Conservation (phyloP, 2,797 vertebrate species). For the Pitangus sulphuratus region DNA sequence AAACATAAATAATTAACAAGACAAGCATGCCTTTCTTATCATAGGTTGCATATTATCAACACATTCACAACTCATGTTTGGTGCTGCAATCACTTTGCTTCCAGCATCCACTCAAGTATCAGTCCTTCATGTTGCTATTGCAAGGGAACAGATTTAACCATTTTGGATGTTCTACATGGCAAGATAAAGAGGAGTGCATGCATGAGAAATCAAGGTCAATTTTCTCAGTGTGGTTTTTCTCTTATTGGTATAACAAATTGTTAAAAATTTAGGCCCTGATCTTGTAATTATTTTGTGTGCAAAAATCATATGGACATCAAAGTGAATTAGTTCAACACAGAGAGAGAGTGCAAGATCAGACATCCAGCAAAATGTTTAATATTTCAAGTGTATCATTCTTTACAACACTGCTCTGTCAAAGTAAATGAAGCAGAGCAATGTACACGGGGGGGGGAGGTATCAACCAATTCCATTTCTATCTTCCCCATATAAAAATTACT, state of each 20-base stretch:
- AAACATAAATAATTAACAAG: conserved; percentile 59
- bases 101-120: not conserved
- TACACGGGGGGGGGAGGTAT: not conserved
- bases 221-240: not conserved
- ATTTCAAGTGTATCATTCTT: conserved; percentile 49
- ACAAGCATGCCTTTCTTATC: conserved; percentile 20
- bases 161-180: not conserved
- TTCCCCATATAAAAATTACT: conserved; percentile 17
- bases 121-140: not conserved
- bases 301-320: conserved; percentile 24
- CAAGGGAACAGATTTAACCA: not conserved
- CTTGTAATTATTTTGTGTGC: conserved; percentile 22
- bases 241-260: conserved; percentile 7
- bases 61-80: not conserved
- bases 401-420: conserved; percentile 18
- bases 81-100: not conserved
- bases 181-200: not conserved
- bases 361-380: conserved; percentile 33
- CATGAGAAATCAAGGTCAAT: conserved; percentile 42
- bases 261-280: conserved; percentile 6
- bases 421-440: conserved; percentile 39
- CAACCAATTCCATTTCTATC: not conserved
- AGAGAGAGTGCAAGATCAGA: conserved; percentile 2
- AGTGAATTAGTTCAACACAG: conserved; percentile 35
- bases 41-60: not conserved